These are phyloP conservation scores for Ctenicera cuprea DNA, from an alignment of 2,888 invertebrate species.

Conservation along the genomic window DNA sequence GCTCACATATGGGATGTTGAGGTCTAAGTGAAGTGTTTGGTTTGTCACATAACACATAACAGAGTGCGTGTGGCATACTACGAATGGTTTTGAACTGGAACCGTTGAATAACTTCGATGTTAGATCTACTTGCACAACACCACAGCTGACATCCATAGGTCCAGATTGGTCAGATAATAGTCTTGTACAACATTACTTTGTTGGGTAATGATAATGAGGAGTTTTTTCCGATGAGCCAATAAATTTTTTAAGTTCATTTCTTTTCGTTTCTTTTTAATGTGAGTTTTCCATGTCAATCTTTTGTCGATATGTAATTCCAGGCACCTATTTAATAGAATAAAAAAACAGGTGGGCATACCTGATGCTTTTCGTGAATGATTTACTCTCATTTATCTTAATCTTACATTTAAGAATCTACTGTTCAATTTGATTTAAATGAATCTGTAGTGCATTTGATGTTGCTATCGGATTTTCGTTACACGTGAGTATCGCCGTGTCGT, in stretches of 20 bases:
- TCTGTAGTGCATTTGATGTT: slow-evolving; percentile 27
- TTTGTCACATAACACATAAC: no score
- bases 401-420: slow-evolving; percentile 16
- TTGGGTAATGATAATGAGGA: no score
- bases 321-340: slow-evolving; percentile 16
- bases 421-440: slow-evolving; percentile 24
- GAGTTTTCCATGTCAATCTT: slow-evolving; percentile 27
- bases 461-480: slow-evolving; percentile 22
- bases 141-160: no score
- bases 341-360: slow-evolving; percentile 2
- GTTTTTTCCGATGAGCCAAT: slow-evolving; percentile 26
- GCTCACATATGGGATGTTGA: no score
- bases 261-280: slow-evolving; percentile 25
- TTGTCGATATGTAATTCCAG: slow-evolving; percentile 16
- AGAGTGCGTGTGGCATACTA: no score
- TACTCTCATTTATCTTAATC: slow-evolving; percentile 15
- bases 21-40: no score
- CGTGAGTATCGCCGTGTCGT: slow-evolving; percentile 18
- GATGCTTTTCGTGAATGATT: slow-evolving; percentile 21
- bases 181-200: no score
- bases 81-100: no score
- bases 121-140: no score
- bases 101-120: no score
- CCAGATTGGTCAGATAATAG: no score
- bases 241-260: slow-evolving; percentile 15